Percentiles rank a stretch among this genome's conserved stretches.
Conservation (phyloP, 2,888 invertebrate genomes). For the Cephus runcator region DNA sequence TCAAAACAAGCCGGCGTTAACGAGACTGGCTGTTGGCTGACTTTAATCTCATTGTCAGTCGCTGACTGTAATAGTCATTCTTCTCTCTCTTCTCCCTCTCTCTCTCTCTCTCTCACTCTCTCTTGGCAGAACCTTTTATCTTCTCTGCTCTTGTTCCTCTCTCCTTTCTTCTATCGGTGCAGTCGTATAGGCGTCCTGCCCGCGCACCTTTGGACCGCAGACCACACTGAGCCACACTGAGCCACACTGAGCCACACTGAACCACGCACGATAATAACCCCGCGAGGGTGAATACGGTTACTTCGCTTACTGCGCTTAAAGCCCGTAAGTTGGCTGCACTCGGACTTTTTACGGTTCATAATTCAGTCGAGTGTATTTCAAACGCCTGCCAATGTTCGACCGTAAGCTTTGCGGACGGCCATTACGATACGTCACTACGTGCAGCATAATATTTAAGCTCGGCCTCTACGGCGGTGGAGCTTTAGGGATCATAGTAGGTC, state of each 20-base stretch:
- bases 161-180: slow-evolving; percentile 18
- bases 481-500: too few species aligned
- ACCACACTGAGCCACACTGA: slow-evolving; percentile 48
- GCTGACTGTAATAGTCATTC: slow-evolving; percentile 4
- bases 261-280: slow-evolving; percentile 59
- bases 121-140: slow-evolving; percentile 20
- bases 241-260: too few species aligned
- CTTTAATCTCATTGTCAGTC: slow-evolving; percentile 41
- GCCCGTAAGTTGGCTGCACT: slow-evolving; percentile 44
- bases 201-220: slow-evolving; percentile 55
- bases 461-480: slow-evolving; percentile 1
- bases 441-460: slow-evolving; percentile 49
- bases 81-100: slow-evolving; percentile 21
- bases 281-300: slow-evolving; percentile 60
- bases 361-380: slow-evolving; percentile 64
- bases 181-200: slow-evolving; percentile 45
- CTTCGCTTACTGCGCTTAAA: slow-evolving; percentile 48
- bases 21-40: slow-evolving; percentile 43
- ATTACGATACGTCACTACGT: slow-evolving; percentile 49
- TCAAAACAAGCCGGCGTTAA: slow-evolving; percentile 53
- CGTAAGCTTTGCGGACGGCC: slow-evolving; percentile 14
- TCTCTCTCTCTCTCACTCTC: slow-evolving; percentile 21
- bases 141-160: slow-evolving; percentile 24
- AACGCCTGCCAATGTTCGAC: slow-evolving; percentile 59
- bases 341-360: slow-evolving; percentile 64